phyloP scores from a whole-genome alignment of 2,888 invertebrate genomes.

The Dorcus parallelipipedus region DNA sequence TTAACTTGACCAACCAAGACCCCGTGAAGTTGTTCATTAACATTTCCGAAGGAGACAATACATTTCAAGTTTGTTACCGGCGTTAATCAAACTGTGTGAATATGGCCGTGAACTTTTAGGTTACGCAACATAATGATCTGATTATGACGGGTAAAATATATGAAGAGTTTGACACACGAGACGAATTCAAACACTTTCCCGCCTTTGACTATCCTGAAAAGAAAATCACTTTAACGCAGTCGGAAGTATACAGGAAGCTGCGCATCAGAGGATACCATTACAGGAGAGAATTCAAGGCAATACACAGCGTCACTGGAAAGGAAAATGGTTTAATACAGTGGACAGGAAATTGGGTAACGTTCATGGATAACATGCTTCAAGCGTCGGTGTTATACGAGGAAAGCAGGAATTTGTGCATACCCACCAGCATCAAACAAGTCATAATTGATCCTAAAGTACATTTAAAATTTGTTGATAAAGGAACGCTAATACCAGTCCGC shows the following conservation, averaged over 20 bases:
- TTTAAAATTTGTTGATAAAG: slow-evolving; percentile 18
- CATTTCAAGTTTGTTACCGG: slow-evolving; percentile 33
- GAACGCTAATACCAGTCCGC: slow-evolving; percentile 37
- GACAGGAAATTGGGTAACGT: slow-evolving; percentile 83
- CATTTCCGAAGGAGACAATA: slow-evolving; percentile 31
- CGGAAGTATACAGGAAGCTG: slow-evolving; percentile 66
- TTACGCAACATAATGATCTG: slow-evolving; percentile 63
- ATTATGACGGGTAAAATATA: slow-evolving; percentile 66
- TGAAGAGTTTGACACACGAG: slow-evolving; percentile 38
- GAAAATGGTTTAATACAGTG: slow-evolving; percentile 58
- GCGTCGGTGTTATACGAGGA: slow-evolving; percentile 67
- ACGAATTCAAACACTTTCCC: background rate
- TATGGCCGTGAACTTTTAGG: slow-evolving; percentile 39
- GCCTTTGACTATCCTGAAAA: background rate
- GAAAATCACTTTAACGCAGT: slow-evolving; percentile 36
- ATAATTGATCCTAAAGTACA: slow-evolving; percentile 21
- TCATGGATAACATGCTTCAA: slow-evolving; percentile 86
- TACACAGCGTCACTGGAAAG: slow-evolving; percentile 26
- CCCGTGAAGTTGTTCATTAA: slow-evolving; percentile 23
- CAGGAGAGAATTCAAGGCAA: slow-evolving; percentile 27
- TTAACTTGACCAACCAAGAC: slow-evolving; percentile 51
- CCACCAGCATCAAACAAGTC: slow-evolving; percentile 46
- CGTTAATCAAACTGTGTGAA: background rate
- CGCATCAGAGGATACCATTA: slow-evolving; percentile 63
- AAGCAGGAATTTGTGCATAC: slow-evolving; percentile 66